Percentiles rank a stretch among this genome's conserved stretches.
phyloP scores from a whole-genome alignment of 2,797 vertebrate species.

The Alcedo quadribrachys region DNA sequence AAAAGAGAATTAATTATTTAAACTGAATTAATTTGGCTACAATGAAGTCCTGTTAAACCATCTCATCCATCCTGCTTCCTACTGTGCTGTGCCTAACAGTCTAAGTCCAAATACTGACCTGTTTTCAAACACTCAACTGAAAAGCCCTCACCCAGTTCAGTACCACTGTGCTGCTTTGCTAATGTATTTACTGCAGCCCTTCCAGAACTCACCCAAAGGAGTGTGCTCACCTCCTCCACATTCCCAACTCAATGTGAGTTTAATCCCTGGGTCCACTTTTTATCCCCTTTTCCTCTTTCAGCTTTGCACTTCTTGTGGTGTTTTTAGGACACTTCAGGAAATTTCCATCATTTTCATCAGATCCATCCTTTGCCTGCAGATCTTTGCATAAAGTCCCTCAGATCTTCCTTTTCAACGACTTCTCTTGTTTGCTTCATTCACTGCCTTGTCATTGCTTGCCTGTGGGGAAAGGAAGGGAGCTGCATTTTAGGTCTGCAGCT shows the following conservation, averaged over 20 bases:
- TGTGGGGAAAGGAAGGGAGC: neutral
- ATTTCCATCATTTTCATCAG: neutral
- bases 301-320: fast-evolving
- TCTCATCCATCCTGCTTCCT: conserved; percentile 23
- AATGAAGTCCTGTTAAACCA: conserved; percentile 3
- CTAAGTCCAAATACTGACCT: neutral
- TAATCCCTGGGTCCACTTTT: neutral
- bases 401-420: neutral
- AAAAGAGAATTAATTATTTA: conserved; percentile 60
- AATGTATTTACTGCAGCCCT: neutral
- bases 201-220: neutral
- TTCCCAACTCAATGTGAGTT: neutral
- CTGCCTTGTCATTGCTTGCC: neutral
- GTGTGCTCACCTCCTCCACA: neutral
- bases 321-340: neutral
- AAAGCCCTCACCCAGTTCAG: neutral
- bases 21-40: conserved; percentile 49
- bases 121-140: neutral
- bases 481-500: neutral
- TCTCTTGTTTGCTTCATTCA: neutral
- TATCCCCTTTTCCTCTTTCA: neutral
- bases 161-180: neutral
- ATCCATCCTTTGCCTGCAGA: neutral
- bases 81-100: neutral
- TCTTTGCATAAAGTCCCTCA: neutral